Conservation (phyloP, 37 sponge, comb jelly and placozoan genomes). For the Halisarca cf. caerulea region DNA sequence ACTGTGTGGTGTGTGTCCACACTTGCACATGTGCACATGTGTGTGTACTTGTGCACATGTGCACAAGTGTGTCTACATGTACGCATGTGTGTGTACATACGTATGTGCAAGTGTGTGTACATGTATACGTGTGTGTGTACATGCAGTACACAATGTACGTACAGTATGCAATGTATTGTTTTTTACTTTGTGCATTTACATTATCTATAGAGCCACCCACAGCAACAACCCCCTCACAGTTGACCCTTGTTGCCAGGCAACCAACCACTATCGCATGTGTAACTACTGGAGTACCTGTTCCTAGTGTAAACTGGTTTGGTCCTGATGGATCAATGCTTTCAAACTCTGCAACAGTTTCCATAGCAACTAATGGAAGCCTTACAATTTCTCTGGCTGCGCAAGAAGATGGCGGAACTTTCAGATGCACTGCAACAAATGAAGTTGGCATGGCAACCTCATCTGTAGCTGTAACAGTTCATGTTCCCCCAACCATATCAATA, state of each 20-base stretch:
- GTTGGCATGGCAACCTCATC: constrained; percentile 20
- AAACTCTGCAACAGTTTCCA: neutral
- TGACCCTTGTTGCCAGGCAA: neutral
- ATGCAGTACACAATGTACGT: too few species aligned
- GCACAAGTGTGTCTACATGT: too few species aligned
- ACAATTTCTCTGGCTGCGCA: neutral
- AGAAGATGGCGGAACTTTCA: constrained; percentile 12
- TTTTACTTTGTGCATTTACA: neutral
- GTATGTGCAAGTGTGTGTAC: too few species aligned
- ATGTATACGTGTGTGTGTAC: too few species aligned
- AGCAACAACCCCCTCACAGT: neutral
- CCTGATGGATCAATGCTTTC: neutral
- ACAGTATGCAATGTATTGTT: too few species aligned
- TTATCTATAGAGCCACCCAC: neutral
- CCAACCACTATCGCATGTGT: neutral
- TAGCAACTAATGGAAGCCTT: constrained; percentile 24
- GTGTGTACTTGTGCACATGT: too few species aligned
- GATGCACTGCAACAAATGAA: constrained; percentile 5
- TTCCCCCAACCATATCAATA: neutral
- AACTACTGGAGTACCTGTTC: neutral
- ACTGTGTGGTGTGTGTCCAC: too few species aligned
- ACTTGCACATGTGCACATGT: too few species aligned
- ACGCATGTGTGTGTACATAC: too few species aligned
- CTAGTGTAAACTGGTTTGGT: constrained; percentile 1
- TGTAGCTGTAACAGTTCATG: neutral